Evolutionary conservation across 2,797 vertebrate species (phyloP).

Genomic region (Melanotaenia boesemani): DNA sequence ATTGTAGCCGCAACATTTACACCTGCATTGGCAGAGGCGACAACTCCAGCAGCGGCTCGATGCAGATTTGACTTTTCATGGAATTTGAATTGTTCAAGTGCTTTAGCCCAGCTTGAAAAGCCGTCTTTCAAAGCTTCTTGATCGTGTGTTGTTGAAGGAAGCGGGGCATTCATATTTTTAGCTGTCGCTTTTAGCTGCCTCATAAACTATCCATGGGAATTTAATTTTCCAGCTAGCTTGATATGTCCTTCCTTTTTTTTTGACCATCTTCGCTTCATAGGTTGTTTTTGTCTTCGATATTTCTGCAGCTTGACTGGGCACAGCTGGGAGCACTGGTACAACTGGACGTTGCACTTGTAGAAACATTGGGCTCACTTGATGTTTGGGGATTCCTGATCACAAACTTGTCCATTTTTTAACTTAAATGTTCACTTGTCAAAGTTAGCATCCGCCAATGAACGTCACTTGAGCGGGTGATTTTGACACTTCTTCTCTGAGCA

Average conservation of each 20-base stretch:
- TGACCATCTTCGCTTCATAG: no score
- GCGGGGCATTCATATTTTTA: neutral
- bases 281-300: neutral
- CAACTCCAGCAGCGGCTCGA: neutral
- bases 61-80: neutral
- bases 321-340: neutral
- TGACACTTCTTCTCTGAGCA: no score
- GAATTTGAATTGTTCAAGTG: neutral
- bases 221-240: slow-evolving; percentile 1
- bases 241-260: no score
- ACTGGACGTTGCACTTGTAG: neutral
- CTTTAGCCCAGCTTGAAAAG: neutral
- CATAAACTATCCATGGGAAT: neutral
- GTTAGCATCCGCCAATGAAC: no score
- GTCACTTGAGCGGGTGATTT: no score
- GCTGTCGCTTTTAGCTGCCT: neutral
- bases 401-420: no score
- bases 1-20: slow-evolving; percentile 9
- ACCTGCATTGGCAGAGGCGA: neutral
- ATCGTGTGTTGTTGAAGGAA: neutral
- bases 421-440: no score
- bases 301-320: neutral
- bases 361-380: neutral
- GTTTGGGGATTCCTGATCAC: no score
- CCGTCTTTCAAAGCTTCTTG: neutral